Evolutionary conservation across 2,888 invertebrate genomes (phyloP), one percentile per base, ranked within the genome.

Genomic region (Eulithis testata): DNA sequence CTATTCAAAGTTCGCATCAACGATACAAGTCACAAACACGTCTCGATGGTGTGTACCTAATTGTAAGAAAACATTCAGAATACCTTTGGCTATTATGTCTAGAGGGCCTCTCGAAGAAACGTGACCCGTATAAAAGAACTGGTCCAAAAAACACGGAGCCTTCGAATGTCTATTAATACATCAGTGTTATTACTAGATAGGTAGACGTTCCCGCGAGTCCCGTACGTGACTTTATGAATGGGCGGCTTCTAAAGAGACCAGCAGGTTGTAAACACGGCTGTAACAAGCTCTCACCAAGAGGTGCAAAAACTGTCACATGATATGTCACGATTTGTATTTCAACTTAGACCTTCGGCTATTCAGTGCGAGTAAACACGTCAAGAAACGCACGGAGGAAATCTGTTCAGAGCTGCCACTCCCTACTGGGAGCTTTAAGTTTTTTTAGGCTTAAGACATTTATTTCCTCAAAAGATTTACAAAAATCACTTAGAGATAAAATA

Each of bases 241-340:
- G 86, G 85, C 88, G 87, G 88, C 83, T 64, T 71, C 68, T 75
- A 73, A 80, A 83, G 79, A 76, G 80, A 77, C 80, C 79, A 76
- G 87, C 91, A 92, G 91, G 92, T 93, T 93, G 92, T 93, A 89
- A 91, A 92, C 90, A 90, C 74, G 73, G 71, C 81, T 83, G 87
- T 91, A 90, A 86, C 89, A 76, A 82, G 73, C 82, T 82, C 84
- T 85, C 80, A 84, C 86, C 86, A 73, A 80, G 82, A 85, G 83
- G 82, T 83, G 82, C 84, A 82, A 81, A 86, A 85, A 86, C 82
- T 86, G 82, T 85, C 88, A 81, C 82, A 70, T 68, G 60, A 69
- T 76, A 76, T 78, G 80, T 78, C 82, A 84, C 77, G 74, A 70
- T 73, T 54, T 59, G 59, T 27, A 31, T 59, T 52, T 31, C 11